phyloP scores from a whole-genome alignment of 2,797 vertebrate species.

The Rhinichthys osculus region DNA sequence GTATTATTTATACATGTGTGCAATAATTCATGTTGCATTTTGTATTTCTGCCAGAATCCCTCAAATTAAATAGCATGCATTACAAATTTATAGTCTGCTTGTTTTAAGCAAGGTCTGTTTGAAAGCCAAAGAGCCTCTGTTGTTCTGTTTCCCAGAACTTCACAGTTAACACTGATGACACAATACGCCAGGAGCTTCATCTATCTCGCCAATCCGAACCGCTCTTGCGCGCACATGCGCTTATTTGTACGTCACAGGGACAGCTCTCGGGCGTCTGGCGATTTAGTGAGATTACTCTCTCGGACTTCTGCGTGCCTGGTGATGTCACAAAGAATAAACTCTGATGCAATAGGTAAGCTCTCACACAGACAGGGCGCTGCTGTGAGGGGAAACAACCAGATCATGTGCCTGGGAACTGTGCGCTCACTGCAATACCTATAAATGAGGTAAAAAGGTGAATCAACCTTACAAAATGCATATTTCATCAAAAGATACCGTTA shows the following conservation, averaged over 20 bases:
- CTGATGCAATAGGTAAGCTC: slow-evolving; percentile 34
- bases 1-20: slow-evolving; percentile 28
- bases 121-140: slow-evolving; percentile 32
- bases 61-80: slow-evolving; percentile 30
- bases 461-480: slow-evolving; percentile 11
- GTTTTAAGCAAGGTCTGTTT: slow-evolving; percentile 21
- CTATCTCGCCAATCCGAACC: slow-evolving; percentile 1
- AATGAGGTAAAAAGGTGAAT: slow-evolving; percentile 8
- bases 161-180: slow-evolving; percentile 32
- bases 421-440: not conserved
- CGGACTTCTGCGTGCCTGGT: slow-evolving; percentile 35
- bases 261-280: slow-evolving; percentile 17
- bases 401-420: not conserved
- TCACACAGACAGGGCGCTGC: not conserved
- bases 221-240: not conserved
- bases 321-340: slow-evolving; percentile 41
- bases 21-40: slow-evolving; percentile 29
- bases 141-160: slow-evolving; percentile 23
- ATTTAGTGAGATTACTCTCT: slow-evolving; percentile 49
- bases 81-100: slow-evolving; percentile 29
- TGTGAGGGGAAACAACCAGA: not conserved
- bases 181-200: slow-evolving; percentile 14
- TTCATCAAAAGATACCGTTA: slow-evolving; percentile 29
- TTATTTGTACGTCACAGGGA: slow-evolving; percentile 39
- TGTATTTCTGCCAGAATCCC: slow-evolving; percentile 18